Percentiles rank a stretch among this genome's conserved stretches.
phyloP scores from a whole-genome alignment of 2,113 vertebrate species.

The Vidua chalybeata region DNA sequence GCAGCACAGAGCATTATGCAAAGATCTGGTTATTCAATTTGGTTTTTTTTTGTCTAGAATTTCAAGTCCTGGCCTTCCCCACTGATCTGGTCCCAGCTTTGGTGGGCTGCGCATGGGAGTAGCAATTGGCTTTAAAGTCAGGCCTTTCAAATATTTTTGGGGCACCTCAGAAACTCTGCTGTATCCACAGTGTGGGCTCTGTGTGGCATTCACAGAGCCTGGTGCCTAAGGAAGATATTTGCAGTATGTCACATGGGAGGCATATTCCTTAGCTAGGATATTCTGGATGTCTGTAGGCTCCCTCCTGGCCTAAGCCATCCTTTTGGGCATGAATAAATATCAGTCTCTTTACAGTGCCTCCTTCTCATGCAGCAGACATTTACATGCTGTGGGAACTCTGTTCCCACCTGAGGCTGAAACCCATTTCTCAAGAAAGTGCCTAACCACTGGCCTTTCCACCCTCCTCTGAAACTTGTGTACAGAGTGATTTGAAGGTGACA shows the following conservation, averaged over 20 bases:
- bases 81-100: accelerated
- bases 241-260: not conserved
- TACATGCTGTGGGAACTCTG: not conserved
- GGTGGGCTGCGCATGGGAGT: not conserved
- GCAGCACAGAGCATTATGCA: not conserved
- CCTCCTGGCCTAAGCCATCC: not conserved
- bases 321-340: slow-evolving; percentile 2
- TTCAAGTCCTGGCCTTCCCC: not conserved
- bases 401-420: slow-evolving; percentile 12
- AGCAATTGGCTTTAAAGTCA: not conserved
- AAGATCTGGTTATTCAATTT: not conserved
- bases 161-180: not conserved
- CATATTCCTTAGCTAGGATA: not conserved
- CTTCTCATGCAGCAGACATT: not conserved
- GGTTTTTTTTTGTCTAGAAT: not conserved
- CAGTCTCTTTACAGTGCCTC: not conserved
- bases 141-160: not conserved
- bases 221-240: not conserved
- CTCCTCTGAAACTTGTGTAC: not conserved
- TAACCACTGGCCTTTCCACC: not conserved
- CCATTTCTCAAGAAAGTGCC: not conserved
- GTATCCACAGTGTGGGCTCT: not conserved
- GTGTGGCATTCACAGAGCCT: not conserved
- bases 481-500: not conserved
- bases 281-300: not conserved